Base-by-base conservation (phyloP, 53 echinoderm and acorn worm genomes). In the Echinarachnius parma region DNA sequence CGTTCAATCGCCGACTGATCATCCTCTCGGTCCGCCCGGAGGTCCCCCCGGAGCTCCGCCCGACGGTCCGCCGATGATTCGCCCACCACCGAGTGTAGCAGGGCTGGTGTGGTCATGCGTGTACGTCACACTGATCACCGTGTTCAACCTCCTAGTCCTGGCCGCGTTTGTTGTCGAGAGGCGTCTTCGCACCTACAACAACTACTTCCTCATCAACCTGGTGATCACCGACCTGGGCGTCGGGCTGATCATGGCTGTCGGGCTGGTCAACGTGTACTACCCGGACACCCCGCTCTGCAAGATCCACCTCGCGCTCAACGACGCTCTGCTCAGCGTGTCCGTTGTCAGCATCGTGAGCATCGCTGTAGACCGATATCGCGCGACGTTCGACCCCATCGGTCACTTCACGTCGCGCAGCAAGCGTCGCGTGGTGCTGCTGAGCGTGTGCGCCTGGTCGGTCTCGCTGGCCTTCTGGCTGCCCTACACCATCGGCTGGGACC, bases 121-220 rank as follows among this genome's bases (percentile, higher is more conserved):
- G n/a, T n/a, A n/a, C n/a, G n/a, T n/a, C n/a, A n/a, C n/a, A n/a
- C n/a, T n/a, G n/a, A n/a, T n/a, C n/a, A n/a, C n/a, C n/a, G n/a
- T n/a, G n/a, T n/a, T n/a, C n/a, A n/a, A n/a, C n/a, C n/a, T n/a
- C n/a, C n/a, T n/a, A n/a, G n/a, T n/a, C n/a, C n/a, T n/a, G n/a
- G n/a, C n/a, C 22, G 68, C 68, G 30, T 68, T 68, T 21, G 32
- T 20, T 3, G 14, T 68, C 1, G 52, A 68, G 21, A 49, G 34
- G 13, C 48, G 33, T 7, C 68, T 68, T 14, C 68, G 52, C 19
- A 68, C 68, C 32, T 68, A 68, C 20, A 68, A 34, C 68, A 68
- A 68, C 24, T 68, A 68, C 24, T 68, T 50, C 53, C 29, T 68
- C 68, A 68, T 68, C 22, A 68, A 52, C 24, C 52, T 68, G 34